Evolutionary conservation across 2,113 vertebrate genomes (phyloP), one percentile per base, ranked within the genome.

Genomic region (Zosterops pallidus): DNA sequence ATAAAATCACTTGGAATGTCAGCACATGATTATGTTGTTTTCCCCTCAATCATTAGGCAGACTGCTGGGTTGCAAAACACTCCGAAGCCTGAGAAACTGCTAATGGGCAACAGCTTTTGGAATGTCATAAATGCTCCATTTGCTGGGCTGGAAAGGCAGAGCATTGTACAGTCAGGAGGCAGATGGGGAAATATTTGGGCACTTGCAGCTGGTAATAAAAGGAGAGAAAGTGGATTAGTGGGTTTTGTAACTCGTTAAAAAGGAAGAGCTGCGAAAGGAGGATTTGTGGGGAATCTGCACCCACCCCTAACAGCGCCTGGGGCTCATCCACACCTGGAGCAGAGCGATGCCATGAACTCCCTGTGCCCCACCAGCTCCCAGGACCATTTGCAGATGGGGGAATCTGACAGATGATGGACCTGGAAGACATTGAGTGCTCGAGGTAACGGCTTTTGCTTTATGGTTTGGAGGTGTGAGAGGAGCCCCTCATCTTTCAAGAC

Each of bases 11-110:
- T 92, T 91, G 90, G 92, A 96, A 93, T 93, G 94, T 96, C 95
- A 97, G 92, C 95, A 97, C 95, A 95, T 93, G 96, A 96, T 97
- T 94, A 97, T 92, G 91, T 92, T 96, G 94, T 92, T 96, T 95
- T 94, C 77, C 95, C 86, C 89, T 97, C 90, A 93, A 90, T 96
- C 91, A 95, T 93, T 95, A 96, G 92, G 33, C 26, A 90, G 91
- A 78, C 88, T 94, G 83, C 86, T 93, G 64, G 77, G 77, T 95
- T 94, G 95, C 95, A 97, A 97, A 97, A 97, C 88, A 96, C 71
- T 78, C 86, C 12, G 12, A 89, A 95, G 94, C 91, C 92, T 92
- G 84, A 94, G 93, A 97, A 96, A 94, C 87, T 92, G 95, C 94
- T 97, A 97, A 97, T 95, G 80, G 68, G 92, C 96, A 96, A 94